These are phyloP conservation scores for Priocnemis perturbator DNA, from an alignment of 2,888 invertebrate genomes.

Conservation along the genomic window DNA sequence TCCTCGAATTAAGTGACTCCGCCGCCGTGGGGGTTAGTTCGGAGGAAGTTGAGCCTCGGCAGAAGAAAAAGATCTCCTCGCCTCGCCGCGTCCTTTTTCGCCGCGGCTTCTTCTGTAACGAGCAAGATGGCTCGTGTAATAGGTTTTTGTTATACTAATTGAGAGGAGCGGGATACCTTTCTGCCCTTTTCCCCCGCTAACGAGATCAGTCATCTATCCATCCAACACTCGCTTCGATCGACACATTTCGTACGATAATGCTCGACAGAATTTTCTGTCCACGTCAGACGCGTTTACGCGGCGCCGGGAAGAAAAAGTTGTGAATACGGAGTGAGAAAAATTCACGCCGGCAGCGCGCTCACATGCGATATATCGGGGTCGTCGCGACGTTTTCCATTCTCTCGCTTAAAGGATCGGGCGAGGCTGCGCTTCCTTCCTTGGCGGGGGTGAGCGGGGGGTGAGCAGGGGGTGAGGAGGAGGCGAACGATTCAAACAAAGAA, in stretches of 20 bases:
- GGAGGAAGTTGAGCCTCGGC: slow-evolving; percentile 42
- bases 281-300: too few species aligned
- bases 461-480: too few species aligned
- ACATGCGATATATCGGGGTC: slow-evolving; percentile 36
- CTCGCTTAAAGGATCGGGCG: too few species aligned
- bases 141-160: slow-evolving; percentile 45
- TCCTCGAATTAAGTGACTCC: slow-evolving; percentile 53
- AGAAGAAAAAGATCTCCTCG: slow-evolving; percentile 34
- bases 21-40: slow-evolving; percentile 22
- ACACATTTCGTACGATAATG: too few species aligned
- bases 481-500: slow-evolving; percentile 50
- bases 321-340: background rate
- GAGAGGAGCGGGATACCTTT: slow-evolving; percentile 20
- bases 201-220: background rate
- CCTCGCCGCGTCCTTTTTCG: slow-evolving; percentile 16
- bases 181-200: background rate
- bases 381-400: too few species aligned
- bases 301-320: too few species aligned
- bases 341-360: background rate
- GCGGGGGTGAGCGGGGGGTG: slow-evolving; percentile 18
- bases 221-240: too few species aligned
- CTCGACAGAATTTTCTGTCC: too few species aligned
- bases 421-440: slow-evolving; percentile 30
- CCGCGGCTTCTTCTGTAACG: slow-evolving; percentile 19
- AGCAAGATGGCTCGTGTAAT: slow-evolving; percentile 33